Base-by-base conservation (phyloP, 1,140 invertebrate genomes). In the Aphidius gifuensis region DNA sequence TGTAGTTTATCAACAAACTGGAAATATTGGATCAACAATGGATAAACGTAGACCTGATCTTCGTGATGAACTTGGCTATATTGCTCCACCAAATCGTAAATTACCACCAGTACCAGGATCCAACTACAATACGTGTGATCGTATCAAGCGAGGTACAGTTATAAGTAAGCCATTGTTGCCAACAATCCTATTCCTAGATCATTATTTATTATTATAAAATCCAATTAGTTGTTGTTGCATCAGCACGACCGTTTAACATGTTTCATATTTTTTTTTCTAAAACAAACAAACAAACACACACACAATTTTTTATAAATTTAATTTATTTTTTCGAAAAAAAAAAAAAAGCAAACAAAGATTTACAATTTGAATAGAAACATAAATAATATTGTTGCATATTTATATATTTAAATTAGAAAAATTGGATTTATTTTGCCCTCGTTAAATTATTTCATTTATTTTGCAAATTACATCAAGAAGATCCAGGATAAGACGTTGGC, bases 91-190 rank as follows among this genome's bases (percentile, higher is more conserved):
- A 44, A 96, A 95, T 77, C 85, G 93, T 64, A 94, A 95, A 80
- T 83, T 94, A 49, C 93, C 92, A 7, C 92, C 92, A 9, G 92
- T 96, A 4, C 93, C 92, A 46, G 92, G 92, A 61, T 93, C 92
- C 16, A 93, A 94, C 79, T 94, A 94, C 81, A 94, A 93, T 78
- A 95, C 93, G 39, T 94, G 92, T 80, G 92, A 94, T 83, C 86
- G 92, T 70, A 93, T 94, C 83, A 94, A 94, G 85, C 85, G 92
- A 86, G 92, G 92, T 88, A 92, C 88, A 82, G 88, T 90, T 67
- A 90, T 92, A 86, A 91, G 90, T 92, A 87, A 92, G 90, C 86
- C 77, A 75, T 66, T 75, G 74, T 67, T 75, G 67, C 69, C 70
- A 74, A 79, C 71, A 73, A 67, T 68, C 69, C 61, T 50, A 45